phyloP scores from a whole-genome alignment of 2,113 vertebrate genomes.

The Neodontobutis hainanensis region DNA sequence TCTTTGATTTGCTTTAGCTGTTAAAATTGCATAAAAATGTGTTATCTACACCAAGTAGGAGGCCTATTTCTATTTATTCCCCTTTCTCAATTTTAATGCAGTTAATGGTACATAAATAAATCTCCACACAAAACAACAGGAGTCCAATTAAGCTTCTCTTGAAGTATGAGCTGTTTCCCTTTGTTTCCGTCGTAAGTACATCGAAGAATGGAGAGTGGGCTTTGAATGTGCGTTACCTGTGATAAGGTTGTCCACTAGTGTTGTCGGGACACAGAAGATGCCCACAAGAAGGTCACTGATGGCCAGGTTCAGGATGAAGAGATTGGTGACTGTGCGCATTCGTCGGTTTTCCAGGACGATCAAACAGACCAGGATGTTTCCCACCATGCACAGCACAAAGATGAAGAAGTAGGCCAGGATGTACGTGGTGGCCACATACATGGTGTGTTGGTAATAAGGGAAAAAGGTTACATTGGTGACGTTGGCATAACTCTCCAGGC shows the following conservation, averaged over 20 bases:
- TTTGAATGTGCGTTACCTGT: slow-evolving; percentile 71
- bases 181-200: no score
- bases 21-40: no score
- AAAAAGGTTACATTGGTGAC: slow-evolving; percentile 68
- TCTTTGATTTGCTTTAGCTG: no score
- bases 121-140: no score
- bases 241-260: slow-evolving; percentile 84
- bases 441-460: slow-evolving; percentile 82
- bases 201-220: no score
- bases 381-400: slow-evolving; percentile 83
- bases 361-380: slow-evolving; percentile 82
- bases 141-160: no score
- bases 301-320: slow-evolving; percentile 85
- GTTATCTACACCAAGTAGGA: no score
- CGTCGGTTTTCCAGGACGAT: slow-evolving; percentile 79
- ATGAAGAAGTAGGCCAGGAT: slow-evolving; percentile 81
- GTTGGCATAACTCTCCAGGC: slow-evolving; percentile 15
- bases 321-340: slow-evolving; percentile 84
- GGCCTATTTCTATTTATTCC: no score
- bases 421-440: slow-evolving; percentile 74
- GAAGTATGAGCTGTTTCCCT: no score
- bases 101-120: no score
- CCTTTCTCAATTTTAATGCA: no score
- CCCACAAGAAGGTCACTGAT: slow-evolving; percentile 85
- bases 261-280: slow-evolving; percentile 85